Evolutionary conservation across 2,797 vertebrate genomes (phyloP), one percentile per base, ranked within the genome.

Genomic region (Chromobotia macracanthus): DNA sequence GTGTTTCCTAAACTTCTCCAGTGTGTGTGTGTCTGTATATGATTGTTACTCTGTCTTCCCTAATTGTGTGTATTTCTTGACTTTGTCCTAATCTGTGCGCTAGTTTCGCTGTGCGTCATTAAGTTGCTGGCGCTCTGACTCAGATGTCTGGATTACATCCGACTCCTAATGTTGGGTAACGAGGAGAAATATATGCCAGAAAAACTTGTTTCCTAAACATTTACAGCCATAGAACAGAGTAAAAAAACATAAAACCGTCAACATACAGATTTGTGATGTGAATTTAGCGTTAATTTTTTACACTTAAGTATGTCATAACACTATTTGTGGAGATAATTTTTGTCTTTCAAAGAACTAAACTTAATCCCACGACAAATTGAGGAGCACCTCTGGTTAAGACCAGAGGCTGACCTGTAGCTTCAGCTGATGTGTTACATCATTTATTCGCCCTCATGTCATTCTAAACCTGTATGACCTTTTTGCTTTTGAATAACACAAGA

Each of bases 101-200:
- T 51, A 71, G 76, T 70, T 71, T 78, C 7, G 3, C 28, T 77
- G 68, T 69, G 75, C 25, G 16, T 77, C 55, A 69, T 60, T 70
- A 48, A 61, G 66, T 41, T 56, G 44, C 48, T 77, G 55, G 11
- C 11, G 6, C 16, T 63, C 28, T 63, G 56, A 71, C 56, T 78
- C 66, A 72, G 68, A 64, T 11, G 68, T 72, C 77, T 79, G 77
- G 68, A 64, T 79, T 72, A 79, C 58, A 65, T 72, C 77, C 60
- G 58, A 38, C 48, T 71, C 46, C 48, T 79, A 65, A 71, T 44
- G 68, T 55, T 19, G 56, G 60, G 48, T 53, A 71, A 63, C 5
- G 1, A 23, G 6, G 8, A 77, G 18, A 69, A 15, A 2, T 60
- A 7, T 21, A 11, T 58, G 64, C 23, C 12, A 60, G 56, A 46